Conservation (phyloP, 2,113 vertebrate genomes). For the Dolichotis patagonum region DNA sequence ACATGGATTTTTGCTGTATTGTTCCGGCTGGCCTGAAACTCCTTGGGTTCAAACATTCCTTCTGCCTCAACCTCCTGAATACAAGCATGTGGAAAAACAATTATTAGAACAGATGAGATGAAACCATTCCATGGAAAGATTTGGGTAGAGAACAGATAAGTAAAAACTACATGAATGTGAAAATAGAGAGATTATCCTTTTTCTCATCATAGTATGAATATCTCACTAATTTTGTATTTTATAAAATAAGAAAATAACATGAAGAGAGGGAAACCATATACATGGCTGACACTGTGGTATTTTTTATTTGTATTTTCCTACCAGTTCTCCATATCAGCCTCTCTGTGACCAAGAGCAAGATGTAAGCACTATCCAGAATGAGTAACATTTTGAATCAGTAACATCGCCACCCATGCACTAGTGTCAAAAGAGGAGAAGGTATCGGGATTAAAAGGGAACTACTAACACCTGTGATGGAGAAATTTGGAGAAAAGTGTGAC, state of each 20-base stretch:
- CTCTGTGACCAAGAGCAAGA: background rate
- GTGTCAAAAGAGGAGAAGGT: background rate
- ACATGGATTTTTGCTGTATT: too few species aligned
- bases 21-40: background rate
- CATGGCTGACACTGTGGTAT: background rate
- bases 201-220: too few species aligned
- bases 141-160: too few species aligned
- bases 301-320: background rate
- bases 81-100: background rate
- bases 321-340: background rate
- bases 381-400: background rate
- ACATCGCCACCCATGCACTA: background rate
- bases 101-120: background rate
- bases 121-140: background rate
- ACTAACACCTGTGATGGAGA: background rate
- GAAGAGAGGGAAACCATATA: background rate
- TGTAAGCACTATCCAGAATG: background rate
- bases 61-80: background rate
- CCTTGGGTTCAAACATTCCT: background rate
- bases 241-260: background rate
- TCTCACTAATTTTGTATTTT: slow-evolving; percentile 30
- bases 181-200: too few species aligned
- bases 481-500: slow-evolving; percentile 1
- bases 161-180: too few species aligned
- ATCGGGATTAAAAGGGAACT: background rate